phyloP scores from a whole-genome alignment of 1,140 invertebrate genomes.

The Tetramorium parvispinum region DNA sequence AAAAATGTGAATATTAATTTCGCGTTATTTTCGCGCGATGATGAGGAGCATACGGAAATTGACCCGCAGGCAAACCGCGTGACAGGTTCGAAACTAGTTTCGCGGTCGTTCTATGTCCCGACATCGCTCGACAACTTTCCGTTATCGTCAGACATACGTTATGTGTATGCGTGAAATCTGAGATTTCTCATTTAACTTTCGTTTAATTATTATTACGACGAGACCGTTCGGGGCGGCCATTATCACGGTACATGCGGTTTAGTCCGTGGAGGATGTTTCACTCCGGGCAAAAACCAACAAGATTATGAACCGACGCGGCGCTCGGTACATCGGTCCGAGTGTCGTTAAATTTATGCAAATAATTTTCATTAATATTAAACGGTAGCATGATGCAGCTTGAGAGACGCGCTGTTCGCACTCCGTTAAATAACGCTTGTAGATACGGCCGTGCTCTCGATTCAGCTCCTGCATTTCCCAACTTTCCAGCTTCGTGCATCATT shows the following conservation, averaged over 20 bases:
- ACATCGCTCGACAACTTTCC: slow-evolving; percentile 17
- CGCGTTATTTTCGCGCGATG: slow-evolving; percentile 46
- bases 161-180: slow-evolving; percentile 60
- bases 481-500: not conserved
- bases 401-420: slow-evolving; percentile 1
- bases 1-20: slow-evolving; percentile 69
- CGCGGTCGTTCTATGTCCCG: slow-evolving; percentile 39
- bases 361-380: slow-evolving; percentile 64
- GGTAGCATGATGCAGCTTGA: not conserved
- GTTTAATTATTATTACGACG: slow-evolving; percentile 71
- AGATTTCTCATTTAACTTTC: slow-evolving; percentile 75
- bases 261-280: slow-evolving; percentile 48
- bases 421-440: slow-evolving; percentile 19
- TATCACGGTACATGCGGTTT: slow-evolving; percentile 32
- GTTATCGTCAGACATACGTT: slow-evolving; percentile 49
- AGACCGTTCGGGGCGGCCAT: not conserved
- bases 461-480: not conserved
- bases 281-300: slow-evolving; percentile 46
- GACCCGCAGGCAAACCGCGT: slow-evolving; percentile 43
- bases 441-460: not conserved
- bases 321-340: slow-evolving; percentile 43
- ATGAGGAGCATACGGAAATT: slow-evolving; percentile 7
- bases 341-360: slow-evolving; percentile 63
- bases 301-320: slow-evolving; percentile 45
- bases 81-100: slow-evolving; percentile 72